Evolutionary conservation across 2,797 vertebrate species (phyloP).

Genomic region (Girardinus metallicus): DNA sequence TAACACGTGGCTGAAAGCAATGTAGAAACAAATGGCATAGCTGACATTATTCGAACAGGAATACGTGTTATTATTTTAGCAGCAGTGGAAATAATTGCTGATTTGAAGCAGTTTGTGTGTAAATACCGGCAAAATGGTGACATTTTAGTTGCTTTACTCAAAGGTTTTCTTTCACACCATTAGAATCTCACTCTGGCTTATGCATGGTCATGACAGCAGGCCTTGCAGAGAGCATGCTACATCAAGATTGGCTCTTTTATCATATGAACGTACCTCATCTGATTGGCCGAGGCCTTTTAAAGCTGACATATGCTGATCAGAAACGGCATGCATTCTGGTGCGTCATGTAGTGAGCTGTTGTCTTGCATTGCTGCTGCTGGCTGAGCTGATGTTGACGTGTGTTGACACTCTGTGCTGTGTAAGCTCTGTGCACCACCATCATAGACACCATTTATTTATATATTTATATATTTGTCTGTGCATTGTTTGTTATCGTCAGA

Average conservation of each 20-base stretch:
- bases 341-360: constrained; percentile 64
- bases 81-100: background rate
- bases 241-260: background rate
- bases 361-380: constrained; percentile 48
- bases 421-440: constrained; percentile 54
- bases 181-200: background rate
- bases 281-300: constrained; percentile 8
- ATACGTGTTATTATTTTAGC: background rate
- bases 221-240: constrained; percentile 19
- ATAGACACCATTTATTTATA: constrained; percentile 11
- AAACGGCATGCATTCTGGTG: constrained; percentile 60
- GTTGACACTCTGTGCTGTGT: constrained; percentile 74
- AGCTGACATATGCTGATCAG: constrained; percentile 25
- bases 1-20: background rate
- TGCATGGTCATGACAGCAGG: constrained; percentile 3
- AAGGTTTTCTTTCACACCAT: background rate
- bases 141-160: background rate
- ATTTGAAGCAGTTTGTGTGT: background rate
- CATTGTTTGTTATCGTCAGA: constrained; percentile 33
- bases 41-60: background rate
- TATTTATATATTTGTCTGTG: constrained; percentile 21
- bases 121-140: background rate
- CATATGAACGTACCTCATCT: background rate
- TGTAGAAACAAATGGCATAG: background rate
- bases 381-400: constrained; percentile 65